Base-by-base conservation (phyloP, 2,797 vertebrate species). In the Arrhamphus sclerolepis region DNA sequence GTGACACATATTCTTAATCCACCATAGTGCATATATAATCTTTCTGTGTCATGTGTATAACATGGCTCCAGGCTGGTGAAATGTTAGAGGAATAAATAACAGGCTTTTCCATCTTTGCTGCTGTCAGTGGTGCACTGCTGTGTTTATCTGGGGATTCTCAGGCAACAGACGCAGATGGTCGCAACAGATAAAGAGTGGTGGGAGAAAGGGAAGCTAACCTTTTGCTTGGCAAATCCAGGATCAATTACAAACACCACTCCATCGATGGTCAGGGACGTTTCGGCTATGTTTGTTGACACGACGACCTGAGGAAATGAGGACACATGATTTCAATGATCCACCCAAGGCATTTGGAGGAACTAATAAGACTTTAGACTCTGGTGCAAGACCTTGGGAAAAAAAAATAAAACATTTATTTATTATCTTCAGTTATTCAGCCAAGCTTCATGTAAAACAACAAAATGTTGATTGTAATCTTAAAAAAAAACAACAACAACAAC, bases 181-280 rank as follows among this genome's bases (percentile, higher is more conserved):
- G 71, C 72, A 6, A 64, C 79, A 90, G 89, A 92, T 93, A 91
- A 87, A 78, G 71, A 71, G 62, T 56, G 67, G 80, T 2, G n/a
- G 68, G 5, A 19, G 44, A 39, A 44, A 42, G 43, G 55, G 53
- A 18, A 1, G 61, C 87, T 86, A 93, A 98, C 97, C 95, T 99
- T 99, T 92, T 98, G 96, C 89, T 99, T 98, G 41, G 97, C 96
- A 93, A 99, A 99, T 83, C 97, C 97, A 28, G 97, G 97, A 95
- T 99, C 97, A 78, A 98, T 99, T 86, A 99, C 97, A 92, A 98
- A 98, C 69, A 98, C 96, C 70, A 98, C 97, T 1, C 96, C 95
- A 49, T 98, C 96, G 81, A 98, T 98, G 89, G 97, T 97, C 89
- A 98, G 92, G 55, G 97, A 98, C 3, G 96, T 98, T 91, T 99